Conservation (phyloP, 2,113 vertebrate species). For the Crotophaga sulcirostris region DNA sequence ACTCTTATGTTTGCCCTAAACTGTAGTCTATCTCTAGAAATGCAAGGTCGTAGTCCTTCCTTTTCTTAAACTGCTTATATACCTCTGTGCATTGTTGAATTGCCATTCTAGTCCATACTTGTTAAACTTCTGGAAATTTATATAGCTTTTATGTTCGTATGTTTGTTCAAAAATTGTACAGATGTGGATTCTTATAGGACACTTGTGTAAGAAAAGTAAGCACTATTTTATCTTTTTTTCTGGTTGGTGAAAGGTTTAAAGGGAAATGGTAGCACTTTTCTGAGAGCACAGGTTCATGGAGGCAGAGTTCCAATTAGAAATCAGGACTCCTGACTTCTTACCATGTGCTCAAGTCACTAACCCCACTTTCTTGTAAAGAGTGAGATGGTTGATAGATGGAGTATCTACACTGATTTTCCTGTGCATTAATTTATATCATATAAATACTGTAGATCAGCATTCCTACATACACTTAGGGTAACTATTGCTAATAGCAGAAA, state of each 20-base stretch:
- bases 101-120: background rate
- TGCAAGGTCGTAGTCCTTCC: background rate
- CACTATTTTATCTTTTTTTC: background rate
- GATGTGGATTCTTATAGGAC: background rate
- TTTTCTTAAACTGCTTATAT: background rate
- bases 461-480: background rate
- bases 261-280: background rate
- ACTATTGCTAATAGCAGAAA: background rate
- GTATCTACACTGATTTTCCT: background rate
- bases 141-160: background rate
- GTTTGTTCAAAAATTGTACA: background rate
- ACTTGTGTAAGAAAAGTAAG: background rate
- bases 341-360: background rate
- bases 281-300: background rate
- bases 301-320: background rate
- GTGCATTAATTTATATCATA: background rate
- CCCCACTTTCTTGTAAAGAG: background rate
- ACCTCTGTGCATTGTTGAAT: background rate
- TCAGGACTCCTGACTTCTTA: background rate
- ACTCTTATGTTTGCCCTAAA: background rate
- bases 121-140: background rate
- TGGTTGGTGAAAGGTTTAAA: background rate
- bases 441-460: background rate
- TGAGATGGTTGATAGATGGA: background rate
- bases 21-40: background rate